Percentiles rank a stretch among this genome's conserved stretches.
Evolutionary conservation across 2,113 vertebrate species (phyloP).

Genomic region (Hoplias malabaricus): DNA sequence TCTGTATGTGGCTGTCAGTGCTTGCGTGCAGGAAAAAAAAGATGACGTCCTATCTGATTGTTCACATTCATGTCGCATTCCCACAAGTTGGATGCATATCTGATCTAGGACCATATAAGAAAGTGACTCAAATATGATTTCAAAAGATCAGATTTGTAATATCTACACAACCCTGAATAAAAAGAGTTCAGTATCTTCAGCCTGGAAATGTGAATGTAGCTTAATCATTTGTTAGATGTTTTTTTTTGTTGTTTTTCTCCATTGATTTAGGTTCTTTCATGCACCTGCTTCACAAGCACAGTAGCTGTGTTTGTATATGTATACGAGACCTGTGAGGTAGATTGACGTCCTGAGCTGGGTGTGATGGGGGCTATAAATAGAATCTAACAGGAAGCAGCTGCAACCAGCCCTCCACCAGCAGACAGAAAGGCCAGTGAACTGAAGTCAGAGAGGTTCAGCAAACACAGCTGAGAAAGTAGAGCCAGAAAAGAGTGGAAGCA

Average conservation of each 20-base stretch:
- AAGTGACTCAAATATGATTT: too few species aligned
- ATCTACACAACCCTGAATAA: too few species aligned
- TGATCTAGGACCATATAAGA: too few species aligned
- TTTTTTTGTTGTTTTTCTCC: neutral
- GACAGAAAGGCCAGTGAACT: conserved; percentile 50
- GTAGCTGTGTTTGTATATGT: neutral
- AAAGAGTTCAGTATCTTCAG: too few species aligned
- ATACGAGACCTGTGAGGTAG: conserved; percentile 42
- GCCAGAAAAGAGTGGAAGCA: conserved; percentile 10
- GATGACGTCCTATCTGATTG: too few species aligned
- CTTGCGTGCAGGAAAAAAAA: too few species aligned
- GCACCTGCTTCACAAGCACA: neutral
- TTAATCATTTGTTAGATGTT: neutral
- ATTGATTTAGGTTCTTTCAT: neutral
- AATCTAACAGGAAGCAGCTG: conserved; percentile 61
- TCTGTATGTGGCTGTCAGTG: too few species aligned
- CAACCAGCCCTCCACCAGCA: conserved; percentile 59
- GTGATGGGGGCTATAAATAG: conserved; percentile 68
- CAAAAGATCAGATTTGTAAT: too few species aligned
- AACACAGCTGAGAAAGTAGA: conserved; percentile 33
- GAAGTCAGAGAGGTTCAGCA: conserved; percentile 25
- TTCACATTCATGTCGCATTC: too few species aligned
- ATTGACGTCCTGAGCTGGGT: conserved; percentile 58
- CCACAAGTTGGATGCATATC: too few species aligned
- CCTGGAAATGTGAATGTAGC: too few species aligned